phyloP scores from a whole-genome alignment of 2,888 invertebrate genomes.

The Drosophila pullipes region DNA sequence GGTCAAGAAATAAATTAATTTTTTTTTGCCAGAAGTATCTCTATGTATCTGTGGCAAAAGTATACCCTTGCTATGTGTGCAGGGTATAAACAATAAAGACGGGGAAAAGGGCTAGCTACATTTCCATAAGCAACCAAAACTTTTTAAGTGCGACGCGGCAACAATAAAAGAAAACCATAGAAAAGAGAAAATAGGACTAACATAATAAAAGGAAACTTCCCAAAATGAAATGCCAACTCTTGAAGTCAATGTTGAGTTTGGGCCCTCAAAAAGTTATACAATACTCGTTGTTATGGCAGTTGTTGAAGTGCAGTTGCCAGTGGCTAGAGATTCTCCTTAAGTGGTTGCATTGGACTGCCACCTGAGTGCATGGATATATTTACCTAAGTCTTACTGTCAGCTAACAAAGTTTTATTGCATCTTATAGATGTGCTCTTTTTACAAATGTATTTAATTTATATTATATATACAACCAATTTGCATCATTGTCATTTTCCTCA shows the following conservation, averaged over 20 bases:
- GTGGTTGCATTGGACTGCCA: conserved; percentile 39
- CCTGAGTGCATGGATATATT: conserved; percentile 53
- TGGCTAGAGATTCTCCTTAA: conserved; percentile 32
- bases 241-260: conserved; percentile 41
- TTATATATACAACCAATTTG: not conserved
- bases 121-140: conserved; percentile 25
- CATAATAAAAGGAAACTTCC: conserved; percentile 58
- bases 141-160: conserved; percentile 23
- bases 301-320: conserved; percentile 44
- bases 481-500: not conserved
- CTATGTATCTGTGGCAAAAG: not conserved
- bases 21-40: not conserved
- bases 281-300: conserved; percentile 50
- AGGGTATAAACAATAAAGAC: conserved; percentile 4
- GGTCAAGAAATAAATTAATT: not conserved
- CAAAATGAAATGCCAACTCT: conserved; percentile 42
- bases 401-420: conserved; percentile 25
- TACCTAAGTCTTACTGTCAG: conserved; percentile 23
- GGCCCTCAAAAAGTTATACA: conserved; percentile 51
- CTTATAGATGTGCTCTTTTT: not conserved
- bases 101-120: not conserved
- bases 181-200: conserved; percentile 25
- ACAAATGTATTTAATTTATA: not conserved
- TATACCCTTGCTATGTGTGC: not conserved
- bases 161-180: conserved; percentile 5